Evolutionary conservation across 2,888 invertebrate species (phyloP).

Genomic region (Terebella lapidaria): DNA sequence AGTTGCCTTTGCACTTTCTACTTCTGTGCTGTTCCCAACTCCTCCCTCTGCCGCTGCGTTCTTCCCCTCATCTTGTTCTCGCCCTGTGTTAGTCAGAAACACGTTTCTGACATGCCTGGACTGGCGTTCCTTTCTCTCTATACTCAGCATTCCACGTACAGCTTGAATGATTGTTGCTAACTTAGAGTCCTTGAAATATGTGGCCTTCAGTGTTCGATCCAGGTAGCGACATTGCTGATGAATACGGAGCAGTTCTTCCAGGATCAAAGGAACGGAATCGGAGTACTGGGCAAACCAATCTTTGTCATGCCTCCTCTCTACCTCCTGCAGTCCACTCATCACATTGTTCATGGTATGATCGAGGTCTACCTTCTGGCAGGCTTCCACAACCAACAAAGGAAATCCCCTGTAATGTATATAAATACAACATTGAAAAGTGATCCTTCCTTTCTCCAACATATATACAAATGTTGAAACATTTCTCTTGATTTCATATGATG

Average conservation of each 20-base stretch:
- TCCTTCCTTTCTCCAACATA: not conserved
- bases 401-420: constrained; percentile 12
- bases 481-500: too few species aligned
- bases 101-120: not conserved
- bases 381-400: not conserved
- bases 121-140: constrained; percentile 22
- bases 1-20: not conserved
- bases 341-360: constrained; percentile 32
- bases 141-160: constrained; percentile 31
- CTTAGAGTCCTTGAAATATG: constrained; percentile 37
- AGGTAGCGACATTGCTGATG: constrained; percentile 35
- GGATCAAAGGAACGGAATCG: not conserved
- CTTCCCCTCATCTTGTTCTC: too few species aligned
- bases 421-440: not conserved
- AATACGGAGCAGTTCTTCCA: constrained; percentile 33
- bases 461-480: not conserved
- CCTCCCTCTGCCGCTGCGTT: too few species aligned
- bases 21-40: not conserved
- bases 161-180: constrained; percentile 31
- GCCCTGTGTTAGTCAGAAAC: not conserved
- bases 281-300: not conserved
- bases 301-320: constrained; percentile 31
- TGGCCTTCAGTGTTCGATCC: constrained; percentile 38
- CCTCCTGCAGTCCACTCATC: constrained; percentile 29
- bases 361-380: constrained; percentile 30